Conservation (phyloP, 2,797 vertebrate genomes). For the Coregonus sp. region DNA sequence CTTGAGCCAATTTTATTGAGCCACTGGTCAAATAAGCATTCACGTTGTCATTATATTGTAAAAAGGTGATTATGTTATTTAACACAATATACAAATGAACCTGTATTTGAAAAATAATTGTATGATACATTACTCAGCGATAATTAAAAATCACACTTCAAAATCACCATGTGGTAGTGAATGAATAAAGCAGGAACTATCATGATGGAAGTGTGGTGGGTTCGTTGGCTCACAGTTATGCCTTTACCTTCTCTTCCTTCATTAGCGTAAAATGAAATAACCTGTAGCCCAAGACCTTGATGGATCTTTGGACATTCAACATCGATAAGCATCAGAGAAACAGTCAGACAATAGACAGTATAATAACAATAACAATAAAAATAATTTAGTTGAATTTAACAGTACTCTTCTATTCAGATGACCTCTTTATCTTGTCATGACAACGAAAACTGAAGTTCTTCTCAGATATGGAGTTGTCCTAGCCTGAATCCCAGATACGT, state of each 20-base stretch:
- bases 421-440: slow-evolving; percentile 64
- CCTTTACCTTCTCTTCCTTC: slow-evolving; percentile 36
- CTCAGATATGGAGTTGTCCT: slow-evolving; percentile 32
- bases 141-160: slow-evolving; percentile 43
- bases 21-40: slow-evolving; percentile 66
- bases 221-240: slow-evolving; percentile 27
- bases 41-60: slow-evolving; percentile 52
- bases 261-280: slow-evolving; percentile 34
- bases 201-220: slow-evolving; percentile 10
- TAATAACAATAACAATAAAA: slow-evolving; percentile 63
- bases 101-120: slow-evolving; percentile 60
- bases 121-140: slow-evolving; percentile 52
- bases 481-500: slow-evolving; percentile 3
- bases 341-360: not conserved
- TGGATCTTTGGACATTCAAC: slow-evolving; percentile 20
- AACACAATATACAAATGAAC: slow-evolving; percentile 54
- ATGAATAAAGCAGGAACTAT: slow-evolving; percentile 41
- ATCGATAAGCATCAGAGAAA: slow-evolving; percentile 10
- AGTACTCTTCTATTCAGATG: slow-evolving; percentile 60
- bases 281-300: slow-evolving; percentile 25
- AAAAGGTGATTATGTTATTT: slow-evolving; percentile 49
- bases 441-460: slow-evolving; percentile 25
- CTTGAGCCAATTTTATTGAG: slow-evolving; percentile 73
- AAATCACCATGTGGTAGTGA: slow-evolving; percentile 50
- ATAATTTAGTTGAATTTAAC: slow-evolving; percentile 83